These are phyloP conservation scores for Clitarchus hookeri DNA, from an alignment of 2,888 invertebrate genomes.

Conservation along the genomic window DNA sequence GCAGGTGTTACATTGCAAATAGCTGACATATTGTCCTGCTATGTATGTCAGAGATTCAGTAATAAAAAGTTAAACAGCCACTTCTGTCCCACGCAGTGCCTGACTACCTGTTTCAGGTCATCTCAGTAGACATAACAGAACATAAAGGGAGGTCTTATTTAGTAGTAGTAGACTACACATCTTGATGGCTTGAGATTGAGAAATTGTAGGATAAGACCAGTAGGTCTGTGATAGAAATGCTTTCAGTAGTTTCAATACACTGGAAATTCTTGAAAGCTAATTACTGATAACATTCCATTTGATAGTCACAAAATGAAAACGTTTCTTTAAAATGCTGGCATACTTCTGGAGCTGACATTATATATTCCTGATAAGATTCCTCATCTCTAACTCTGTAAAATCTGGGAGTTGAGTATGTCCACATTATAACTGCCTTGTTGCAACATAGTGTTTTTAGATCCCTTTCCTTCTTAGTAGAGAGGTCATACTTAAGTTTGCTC, in stretches of 20 bases:
- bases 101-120: not conserved
- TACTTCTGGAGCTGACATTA: not conserved
- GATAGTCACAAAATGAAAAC: not conserved
- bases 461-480: not conserved
- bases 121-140: not conserved
- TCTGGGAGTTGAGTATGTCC: not conserved
- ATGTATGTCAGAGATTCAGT: not conserved
- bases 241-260: not conserved
- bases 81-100: not conserved
- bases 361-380: not conserved
- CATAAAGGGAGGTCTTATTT: not conserved
- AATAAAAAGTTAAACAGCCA: not conserved
- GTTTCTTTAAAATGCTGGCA: not conserved
- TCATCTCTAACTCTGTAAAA: not conserved
- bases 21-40: not conserved
- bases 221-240: not conserved
- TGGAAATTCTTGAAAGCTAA: not conserved
- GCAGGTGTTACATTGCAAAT: not conserved
- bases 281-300: conserved; percentile 6
- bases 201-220: not conserved
- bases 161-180: not conserved
- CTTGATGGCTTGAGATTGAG: not conserved
- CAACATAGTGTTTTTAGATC: not conserved
- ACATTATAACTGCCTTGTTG: not conserved
- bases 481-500: not conserved